Percentiles rank a stretch among this genome's conserved stretches.
Evolutionary conservation across 2,797 vertebrate genomes (phyloP).

Genomic region (Lithobates pipiens): DNA sequence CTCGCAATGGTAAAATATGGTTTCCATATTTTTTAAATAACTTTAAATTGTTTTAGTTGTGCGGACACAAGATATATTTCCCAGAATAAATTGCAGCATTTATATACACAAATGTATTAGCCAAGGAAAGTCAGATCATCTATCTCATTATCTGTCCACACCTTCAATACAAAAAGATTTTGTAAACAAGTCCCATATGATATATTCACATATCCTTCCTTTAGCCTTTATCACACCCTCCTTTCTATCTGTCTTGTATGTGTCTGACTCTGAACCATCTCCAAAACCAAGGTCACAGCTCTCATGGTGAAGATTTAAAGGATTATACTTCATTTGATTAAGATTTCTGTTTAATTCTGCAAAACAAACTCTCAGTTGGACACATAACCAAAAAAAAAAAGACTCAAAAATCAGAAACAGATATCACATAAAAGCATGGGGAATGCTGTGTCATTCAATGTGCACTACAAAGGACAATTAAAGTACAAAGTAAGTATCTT

Average conservation of each 20-base stretch:
- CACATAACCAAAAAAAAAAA: neutral
- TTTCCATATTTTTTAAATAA: too few species aligned
- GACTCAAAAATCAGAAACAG: conserved; percentile 9
- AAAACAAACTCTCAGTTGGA: neutral
- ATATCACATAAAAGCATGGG: neutral
- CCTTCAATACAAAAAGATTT: neutral
- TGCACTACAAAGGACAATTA: neutral
- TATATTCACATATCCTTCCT: neutral
- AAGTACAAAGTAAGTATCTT: neutral
- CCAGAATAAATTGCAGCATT: too few species aligned
- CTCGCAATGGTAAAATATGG: too few species aligned
- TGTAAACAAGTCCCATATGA: neutral
- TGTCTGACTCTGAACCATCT: conserved; percentile 16
- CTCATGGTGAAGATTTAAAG: neutral
- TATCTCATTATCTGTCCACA: neutral
- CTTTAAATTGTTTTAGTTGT: too few species aligned
- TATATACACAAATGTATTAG: neutral
- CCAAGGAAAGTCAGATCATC: neutral
- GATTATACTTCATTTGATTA: conserved; percentile 12
- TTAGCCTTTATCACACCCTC: neutral
- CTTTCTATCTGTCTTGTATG: neutral
- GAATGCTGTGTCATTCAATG: neutral
- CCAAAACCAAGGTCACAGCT: conserved; percentile 7
- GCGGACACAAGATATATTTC: too few species aligned
- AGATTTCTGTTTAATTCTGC: neutral